Evolutionary conservation across 1,140 invertebrate species (phyloP).

Genomic region (Lerema accius): DNA sequence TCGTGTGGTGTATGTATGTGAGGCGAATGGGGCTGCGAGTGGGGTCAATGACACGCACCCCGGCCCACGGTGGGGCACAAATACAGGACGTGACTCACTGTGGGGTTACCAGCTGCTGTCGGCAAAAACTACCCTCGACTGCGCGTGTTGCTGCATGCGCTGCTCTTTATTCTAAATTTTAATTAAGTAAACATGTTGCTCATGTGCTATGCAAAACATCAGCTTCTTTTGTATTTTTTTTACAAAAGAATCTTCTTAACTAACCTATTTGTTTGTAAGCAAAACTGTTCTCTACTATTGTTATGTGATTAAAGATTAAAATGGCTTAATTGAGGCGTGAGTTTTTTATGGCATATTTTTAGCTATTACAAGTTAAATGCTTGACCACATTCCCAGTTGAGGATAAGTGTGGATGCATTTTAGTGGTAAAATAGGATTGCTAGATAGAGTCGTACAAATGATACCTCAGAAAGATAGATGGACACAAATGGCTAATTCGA

Average conservation of each 20-base stretch:
- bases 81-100: conserved; percentile 77
- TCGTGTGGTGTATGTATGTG: conserved; percentile 65
- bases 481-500: conserved; percentile 27
- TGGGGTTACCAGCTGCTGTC: conserved; percentile 77
- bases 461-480: conserved; percentile 31
- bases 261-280: no score
- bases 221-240: conserved; percentile 9
- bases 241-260: no score
- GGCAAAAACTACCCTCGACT: conserved; percentile 72
- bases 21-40: conserved; percentile 65
- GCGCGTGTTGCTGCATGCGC: conserved; percentile 54
- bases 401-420: no score
- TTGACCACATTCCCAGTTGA: no score
- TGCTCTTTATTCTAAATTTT: conserved; percentile 56
- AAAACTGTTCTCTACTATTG: no score
- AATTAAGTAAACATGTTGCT: conserved; percentile 50
- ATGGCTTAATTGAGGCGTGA: no score
- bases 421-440: no score
- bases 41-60: conserved; percentile 78
- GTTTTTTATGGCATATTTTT: no score
- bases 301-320: no score
- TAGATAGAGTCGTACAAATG: conserved; percentile 12
- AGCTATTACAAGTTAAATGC: no score
- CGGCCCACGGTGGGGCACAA: conserved; percentile 68
- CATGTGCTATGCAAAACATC: conserved; percentile 21